A percentile compares a stretch with the other conserved stretches of the same genome.
Conservation (phyloP, 2,113 vertebrate genomes). For the Brachyhypopomus gauderio region DNA sequence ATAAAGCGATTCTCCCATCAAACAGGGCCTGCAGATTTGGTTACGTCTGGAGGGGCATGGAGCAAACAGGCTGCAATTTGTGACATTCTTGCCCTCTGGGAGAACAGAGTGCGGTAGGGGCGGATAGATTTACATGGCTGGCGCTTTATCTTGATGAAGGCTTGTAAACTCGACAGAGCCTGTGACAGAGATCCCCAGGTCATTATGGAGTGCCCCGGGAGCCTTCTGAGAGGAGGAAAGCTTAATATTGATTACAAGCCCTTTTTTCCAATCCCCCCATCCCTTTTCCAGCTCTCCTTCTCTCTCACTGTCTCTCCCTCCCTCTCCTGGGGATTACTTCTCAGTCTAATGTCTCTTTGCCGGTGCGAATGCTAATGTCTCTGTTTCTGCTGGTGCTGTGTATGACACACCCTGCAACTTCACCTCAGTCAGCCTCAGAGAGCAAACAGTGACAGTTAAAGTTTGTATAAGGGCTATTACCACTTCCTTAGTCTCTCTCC, state of each 20-base stretch:
- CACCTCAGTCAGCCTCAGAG: constrained; percentile 17
- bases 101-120: constrained; percentile 39
- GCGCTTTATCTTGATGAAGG: constrained; percentile 42
- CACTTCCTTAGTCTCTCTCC: not conserved
- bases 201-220: constrained; percentile 44
- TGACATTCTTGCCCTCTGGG: constrained; percentile 53
- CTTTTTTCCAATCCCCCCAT: constrained; percentile 16
- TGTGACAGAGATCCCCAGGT: constrained; percentile 51
- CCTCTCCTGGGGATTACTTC: not conserved
- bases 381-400: constrained; percentile 22
- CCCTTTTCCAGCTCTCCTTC: constrained; percentile 18
- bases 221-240: constrained; percentile 30
- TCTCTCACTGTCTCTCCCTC: not conserved
- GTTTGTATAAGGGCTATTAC: not conserved
- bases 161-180: constrained; percentile 48
- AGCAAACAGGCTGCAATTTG: constrained; percentile 52
- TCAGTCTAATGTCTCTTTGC: constrained; percentile 49
- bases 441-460: constrained; percentile 3
- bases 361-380: constrained; percentile 2
- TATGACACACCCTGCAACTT: constrained; percentile 46
- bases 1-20: constrained; percentile 23
- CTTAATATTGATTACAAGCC: constrained; percentile 50
- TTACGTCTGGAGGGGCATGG: constrained; percentile 51
- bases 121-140: constrained; percentile 50
- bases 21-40: constrained; percentile 34